phyloP scores from a whole-genome alignment of 2,113 vertebrate species.

The Odocoileus virginianus region DNA sequence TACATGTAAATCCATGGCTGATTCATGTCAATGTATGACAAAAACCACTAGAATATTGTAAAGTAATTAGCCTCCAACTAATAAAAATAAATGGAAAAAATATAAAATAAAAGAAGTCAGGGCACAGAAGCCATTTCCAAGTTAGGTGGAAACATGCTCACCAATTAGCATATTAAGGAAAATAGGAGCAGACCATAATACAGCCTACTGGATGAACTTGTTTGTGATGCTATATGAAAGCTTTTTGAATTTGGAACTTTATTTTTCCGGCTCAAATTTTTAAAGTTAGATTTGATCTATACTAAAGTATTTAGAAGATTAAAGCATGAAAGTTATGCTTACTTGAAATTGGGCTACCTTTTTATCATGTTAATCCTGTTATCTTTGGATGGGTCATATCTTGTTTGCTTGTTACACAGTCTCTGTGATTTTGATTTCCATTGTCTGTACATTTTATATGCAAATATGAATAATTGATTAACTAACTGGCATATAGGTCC shows the following conservation, averaged over 20 bases:
- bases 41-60: too few species aligned
- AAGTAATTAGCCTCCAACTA: too few species aligned
- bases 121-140: neutral
- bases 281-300: neutral
- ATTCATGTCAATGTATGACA: too few species aligned
- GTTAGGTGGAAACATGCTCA: neutral
- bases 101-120: neutral
- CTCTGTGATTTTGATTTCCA: neutral
- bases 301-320: neutral
- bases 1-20: too few species aligned
- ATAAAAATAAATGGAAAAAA: too few species aligned
- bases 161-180: neutral
- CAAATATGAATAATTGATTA: neutral
- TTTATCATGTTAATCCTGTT: neutral
- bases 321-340: neutral
- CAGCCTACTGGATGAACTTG: neutral
- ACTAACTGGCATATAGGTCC: neutral
- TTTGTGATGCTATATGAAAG: neutral
- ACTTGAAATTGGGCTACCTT: neutral
- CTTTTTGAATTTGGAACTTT: conserved; percentile 29
- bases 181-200: neutral
- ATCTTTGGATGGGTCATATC: neutral
- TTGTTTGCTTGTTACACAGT: neutral
- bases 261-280: neutral
- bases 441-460: neutral